A percentile compares a stretch with the other conserved stretches of the same genome.
phyloP scores from a whole-genome alignment of 2,113 vertebrate genomes.

The Sphaerodactylus townsendi region DNA sequence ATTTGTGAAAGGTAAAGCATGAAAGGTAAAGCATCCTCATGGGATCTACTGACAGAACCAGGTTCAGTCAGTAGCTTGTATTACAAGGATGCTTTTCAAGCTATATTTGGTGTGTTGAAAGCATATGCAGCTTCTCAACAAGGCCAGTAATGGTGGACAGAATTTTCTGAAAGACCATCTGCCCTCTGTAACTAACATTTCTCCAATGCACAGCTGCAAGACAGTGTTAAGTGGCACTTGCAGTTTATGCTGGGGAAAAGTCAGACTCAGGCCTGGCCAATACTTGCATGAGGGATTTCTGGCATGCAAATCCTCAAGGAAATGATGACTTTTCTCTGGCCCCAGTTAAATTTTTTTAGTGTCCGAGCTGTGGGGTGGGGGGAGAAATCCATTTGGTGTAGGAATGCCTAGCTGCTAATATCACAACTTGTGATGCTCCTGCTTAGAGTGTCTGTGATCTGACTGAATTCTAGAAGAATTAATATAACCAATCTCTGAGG shows the following conservation, averaged over 20 bases:
- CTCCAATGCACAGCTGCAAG: neutral
- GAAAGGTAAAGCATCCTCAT: neutral
- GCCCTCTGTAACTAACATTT: neutral
- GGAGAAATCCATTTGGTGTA: too few relatives aligned
- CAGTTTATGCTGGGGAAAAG: neutral
- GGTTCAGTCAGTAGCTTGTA: neutral
- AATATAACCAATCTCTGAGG: too few relatives aligned
- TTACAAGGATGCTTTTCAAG: neutral
- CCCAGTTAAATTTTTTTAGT: neutral
- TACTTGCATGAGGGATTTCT: too few relatives aligned
- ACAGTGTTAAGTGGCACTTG: neutral
- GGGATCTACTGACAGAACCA: neutral
- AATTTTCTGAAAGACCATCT: neutral
- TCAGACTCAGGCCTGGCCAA: neutral
- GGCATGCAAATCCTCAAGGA: neutral
- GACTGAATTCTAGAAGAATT: too few relatives aligned
- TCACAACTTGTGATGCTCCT: too few relatives aligned
- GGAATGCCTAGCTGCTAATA: too few relatives aligned
- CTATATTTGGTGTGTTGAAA: neutral
- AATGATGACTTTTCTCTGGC: neutral
- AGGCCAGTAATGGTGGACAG: neutral
- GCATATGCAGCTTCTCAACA: neutral
- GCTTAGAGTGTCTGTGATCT: too few relatives aligned
- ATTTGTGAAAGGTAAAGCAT: too few relatives aligned
- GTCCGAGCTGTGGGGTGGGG: neutral